phyloP scores from a whole-genome alignment of 2,113 vertebrate species.

The Seriola dumerili region DNA sequence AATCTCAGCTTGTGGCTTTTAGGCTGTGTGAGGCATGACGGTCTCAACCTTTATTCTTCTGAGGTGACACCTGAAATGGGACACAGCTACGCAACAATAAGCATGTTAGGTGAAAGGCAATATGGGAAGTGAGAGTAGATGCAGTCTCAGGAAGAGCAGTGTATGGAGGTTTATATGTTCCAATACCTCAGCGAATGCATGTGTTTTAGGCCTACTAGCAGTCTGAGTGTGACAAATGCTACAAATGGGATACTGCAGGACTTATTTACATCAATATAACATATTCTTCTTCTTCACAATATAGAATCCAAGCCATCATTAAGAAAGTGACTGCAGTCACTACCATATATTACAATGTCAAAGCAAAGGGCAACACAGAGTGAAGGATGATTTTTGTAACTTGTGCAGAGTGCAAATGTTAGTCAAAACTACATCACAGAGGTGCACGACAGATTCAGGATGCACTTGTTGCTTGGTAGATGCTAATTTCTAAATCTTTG shows the following conservation, averaged over 20 bases:
- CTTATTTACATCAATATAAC: conserved; percentile 69
- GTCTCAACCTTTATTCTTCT: background rate
- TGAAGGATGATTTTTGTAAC: conserved; percentile 28
- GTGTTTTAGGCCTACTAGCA: conserved; percentile 39
- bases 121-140: conserved; percentile 23
- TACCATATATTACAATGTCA: conserved; percentile 55
- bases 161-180: conserved; percentile 27
- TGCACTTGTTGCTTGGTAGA: conserved; percentile 51
- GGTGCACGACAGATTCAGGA: conserved; percentile 30
- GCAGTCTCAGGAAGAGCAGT: conserved; percentile 17
- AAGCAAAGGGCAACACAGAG: conserved; percentile 46
- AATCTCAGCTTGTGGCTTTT: background rate
- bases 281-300: conserved; percentile 57
- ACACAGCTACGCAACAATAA: conserved; percentile 28
- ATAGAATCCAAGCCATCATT: conserved; percentile 51
- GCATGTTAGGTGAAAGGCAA: conserved; percentile 52
- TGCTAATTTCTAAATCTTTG: conserved; percentile 43
- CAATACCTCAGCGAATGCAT: conserved; percentile 42
- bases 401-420: conserved; percentile 63
- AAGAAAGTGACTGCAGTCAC: conserved; percentile 35
- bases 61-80: conserved; percentile 12
- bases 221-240: conserved; percentile 61
- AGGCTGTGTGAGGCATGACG: background rate
- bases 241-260: conserved; percentile 60
- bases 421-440: conserved; percentile 68